A percentile compares a stretch with the other conserved stretches of the same genome.
phyloP scores from a whole-genome alignment of 2,888 invertebrate genomes.

The Himalopsyche japonica region DNA sequence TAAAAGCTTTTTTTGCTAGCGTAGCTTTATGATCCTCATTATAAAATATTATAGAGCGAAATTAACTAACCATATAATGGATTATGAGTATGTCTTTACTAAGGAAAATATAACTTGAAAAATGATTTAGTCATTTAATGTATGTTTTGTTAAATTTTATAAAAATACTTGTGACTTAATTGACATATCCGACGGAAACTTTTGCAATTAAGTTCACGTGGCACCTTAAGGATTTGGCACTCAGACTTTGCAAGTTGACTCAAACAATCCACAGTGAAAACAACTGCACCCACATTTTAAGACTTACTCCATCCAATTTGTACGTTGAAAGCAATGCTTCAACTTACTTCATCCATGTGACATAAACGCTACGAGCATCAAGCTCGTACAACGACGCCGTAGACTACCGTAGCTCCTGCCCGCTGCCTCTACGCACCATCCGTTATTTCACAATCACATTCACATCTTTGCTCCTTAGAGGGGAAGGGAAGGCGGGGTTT shows the following conservation, averaged over 20 bases:
- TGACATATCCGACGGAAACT: too few relatives aligned
- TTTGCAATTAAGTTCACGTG: background rate
- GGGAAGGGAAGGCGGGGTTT: background rate
- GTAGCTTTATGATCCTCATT: too few relatives aligned
- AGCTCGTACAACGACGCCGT: background rate
- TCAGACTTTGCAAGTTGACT: background rate
- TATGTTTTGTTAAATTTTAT: too few relatives aligned
- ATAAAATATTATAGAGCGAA: too few relatives aligned
- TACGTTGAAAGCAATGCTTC: background rate
- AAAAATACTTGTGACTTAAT: too few relatives aligned
- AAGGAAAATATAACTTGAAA: too few relatives aligned
- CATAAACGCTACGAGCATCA: conserved; percentile 10
- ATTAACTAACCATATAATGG: too few relatives aligned
- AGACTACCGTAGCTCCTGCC: background rate
- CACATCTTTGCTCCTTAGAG: background rate
- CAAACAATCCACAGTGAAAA: background rate
- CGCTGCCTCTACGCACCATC: background rate
- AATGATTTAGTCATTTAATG: too few relatives aligned
- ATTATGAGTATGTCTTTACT: too few relatives aligned
- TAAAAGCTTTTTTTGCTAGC: too few relatives aligned
- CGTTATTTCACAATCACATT: background rate
- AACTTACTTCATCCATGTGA: conserved; percentile 35
- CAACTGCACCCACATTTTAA: background rate
- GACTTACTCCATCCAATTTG: background rate
- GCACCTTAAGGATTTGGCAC: background rate